Evolutionary conservation across 2,888 invertebrate species (phyloP).

Genomic region (Callimorpha dominula): DNA sequence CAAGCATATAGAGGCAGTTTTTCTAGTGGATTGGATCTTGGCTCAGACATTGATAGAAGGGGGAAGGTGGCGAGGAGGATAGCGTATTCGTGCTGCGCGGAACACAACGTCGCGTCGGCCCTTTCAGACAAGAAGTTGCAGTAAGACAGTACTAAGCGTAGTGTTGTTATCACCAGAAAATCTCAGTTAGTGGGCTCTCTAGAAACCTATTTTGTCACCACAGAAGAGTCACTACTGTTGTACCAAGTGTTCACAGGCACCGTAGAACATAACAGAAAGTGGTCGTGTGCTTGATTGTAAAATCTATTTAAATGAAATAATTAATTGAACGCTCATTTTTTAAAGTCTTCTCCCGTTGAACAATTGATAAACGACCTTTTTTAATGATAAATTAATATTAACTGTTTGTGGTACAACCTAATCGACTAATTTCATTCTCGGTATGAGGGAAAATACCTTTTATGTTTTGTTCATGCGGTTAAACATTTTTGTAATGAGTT

Average conservation of each 20-base stretch:
- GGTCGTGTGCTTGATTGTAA: neutral
- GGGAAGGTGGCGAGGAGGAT: too few relatives aligned
- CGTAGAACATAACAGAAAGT: neutral
- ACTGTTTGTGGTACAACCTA: conserved; percentile 6
- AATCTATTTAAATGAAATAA: neutral
- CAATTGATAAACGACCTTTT: conserved; percentile 29
- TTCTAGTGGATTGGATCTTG: too few relatives aligned
- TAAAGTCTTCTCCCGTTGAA: conserved; percentile 37
- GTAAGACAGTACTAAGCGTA: neutral
- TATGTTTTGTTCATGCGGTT: conserved; percentile 10
- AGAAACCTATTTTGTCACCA: too few relatives aligned
- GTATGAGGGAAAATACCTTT: conserved; percentile 18
- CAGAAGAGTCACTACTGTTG: neutral
- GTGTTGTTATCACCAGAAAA: too few relatives aligned
- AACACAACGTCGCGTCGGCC: neutral
- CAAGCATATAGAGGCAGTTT: too few relatives aligned
- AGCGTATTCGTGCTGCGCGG: neutral
- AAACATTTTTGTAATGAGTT: conserved; percentile 18
- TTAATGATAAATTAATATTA: conserved; percentile 16
- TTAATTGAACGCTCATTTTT: conserved; percentile 48
- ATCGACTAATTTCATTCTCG: conserved; percentile 20
- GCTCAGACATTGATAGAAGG: too few relatives aligned
- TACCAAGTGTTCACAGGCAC: neutral
- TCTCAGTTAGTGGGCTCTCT: too few relatives aligned
- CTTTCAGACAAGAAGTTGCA: neutral